These are phyloP conservation scores for Muschampia plurimacula DNA, from an alignment of 2,888 invertebrate genomes.

Conservation along the genomic window DNA sequence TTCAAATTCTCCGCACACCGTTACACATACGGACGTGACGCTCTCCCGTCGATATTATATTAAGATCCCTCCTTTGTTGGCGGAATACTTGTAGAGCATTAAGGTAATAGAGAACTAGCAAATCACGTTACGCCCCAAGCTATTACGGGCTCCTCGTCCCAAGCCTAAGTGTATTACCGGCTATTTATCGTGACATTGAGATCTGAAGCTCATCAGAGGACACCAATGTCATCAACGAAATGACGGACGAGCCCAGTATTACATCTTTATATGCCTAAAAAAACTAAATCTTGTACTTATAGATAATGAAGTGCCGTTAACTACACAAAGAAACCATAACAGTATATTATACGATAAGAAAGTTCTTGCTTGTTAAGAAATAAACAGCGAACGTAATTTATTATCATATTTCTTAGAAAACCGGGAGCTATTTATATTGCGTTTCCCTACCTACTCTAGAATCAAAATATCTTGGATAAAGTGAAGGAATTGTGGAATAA, in stretches of 20 bases:
- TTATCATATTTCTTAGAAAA: conserved; percentile 37
- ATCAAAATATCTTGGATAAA: conserved; percentile 42
- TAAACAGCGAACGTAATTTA: conserved; percentile 34
- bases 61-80: conserved; percentile 72
- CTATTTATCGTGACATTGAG: conserved; percentile 77
- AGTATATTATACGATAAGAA: conserved; percentile 37
- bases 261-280: conserved; percentile 31
- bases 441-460: conserved; percentile 30
- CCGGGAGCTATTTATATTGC: conserved; percentile 32
- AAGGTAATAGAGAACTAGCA: conserved; percentile 74
- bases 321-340: conserved; percentile 34
- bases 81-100: conserved; percentile 73
- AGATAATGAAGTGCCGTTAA: conserved; percentile 26
- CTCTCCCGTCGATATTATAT: conserved; percentile 68
- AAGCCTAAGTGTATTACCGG: conserved; percentile 73
- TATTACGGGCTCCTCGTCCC: conserved; percentile 68
- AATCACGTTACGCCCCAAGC: conserved; percentile 76
- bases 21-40: conserved; percentile 52
- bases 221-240: conserved; percentile 56
- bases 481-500: conserved; percentile 45
- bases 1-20: conserved; percentile 63
- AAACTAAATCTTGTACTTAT: conserved; percentile 3
- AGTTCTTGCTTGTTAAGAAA: conserved; percentile 35
- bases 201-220: conserved; percentile 61
- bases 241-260: conserved; percentile 56